Base-by-base conservation (phyloP, 2,888 invertebrate genomes). In the Ennomos fuscantarius region DNA sequence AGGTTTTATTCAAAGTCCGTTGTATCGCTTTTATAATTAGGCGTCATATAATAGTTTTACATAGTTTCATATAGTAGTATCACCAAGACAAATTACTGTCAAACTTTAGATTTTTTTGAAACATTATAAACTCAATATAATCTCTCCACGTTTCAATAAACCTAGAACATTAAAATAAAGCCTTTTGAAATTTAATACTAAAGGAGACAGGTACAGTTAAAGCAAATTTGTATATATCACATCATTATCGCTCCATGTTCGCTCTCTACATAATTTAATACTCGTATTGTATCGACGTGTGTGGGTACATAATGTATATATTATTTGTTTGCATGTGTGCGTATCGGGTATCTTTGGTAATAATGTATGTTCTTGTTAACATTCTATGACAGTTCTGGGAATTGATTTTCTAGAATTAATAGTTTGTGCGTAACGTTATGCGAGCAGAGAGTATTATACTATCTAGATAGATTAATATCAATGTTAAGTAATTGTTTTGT, bases 141-240 rank as follows among this genome's bases (percentile, higher is more conserved):
- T 39, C 39, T 47, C n/a, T 24, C 40, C 15, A 9, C 6, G 1
- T 10, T 24, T 24, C 1, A 24, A 24, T 24, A 6, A 24, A 2
- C 24, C 13, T 13, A 34, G 13, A 37, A 52, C 48, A 34, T 52
- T 57, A 32, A 57, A 57, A 52, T 42, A 9, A 34, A 47, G 42
- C 31, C 46, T 39, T 47, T 51, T 52, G 57, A 47, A 52, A 52
- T 52, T 31, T 34, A 57, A 57, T 52, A 48, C 51, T 33, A 24
- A 15, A 11, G 35, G 39, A 45, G 45, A 41, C 49, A 57, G 39
- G 43, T 48, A 43, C 32, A 52, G 43, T 48, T 52, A 39, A 57
- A 37, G 45, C 15, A 6, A 42, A 56, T 47, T 41, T 45, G 47
- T 53, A 48, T 43, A 53, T 35, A 48, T 15, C 44, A 44, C 35